Conservation (phyloP, 2,113 vertebrate genomes). For the Etheostoma cragini region DNA sequence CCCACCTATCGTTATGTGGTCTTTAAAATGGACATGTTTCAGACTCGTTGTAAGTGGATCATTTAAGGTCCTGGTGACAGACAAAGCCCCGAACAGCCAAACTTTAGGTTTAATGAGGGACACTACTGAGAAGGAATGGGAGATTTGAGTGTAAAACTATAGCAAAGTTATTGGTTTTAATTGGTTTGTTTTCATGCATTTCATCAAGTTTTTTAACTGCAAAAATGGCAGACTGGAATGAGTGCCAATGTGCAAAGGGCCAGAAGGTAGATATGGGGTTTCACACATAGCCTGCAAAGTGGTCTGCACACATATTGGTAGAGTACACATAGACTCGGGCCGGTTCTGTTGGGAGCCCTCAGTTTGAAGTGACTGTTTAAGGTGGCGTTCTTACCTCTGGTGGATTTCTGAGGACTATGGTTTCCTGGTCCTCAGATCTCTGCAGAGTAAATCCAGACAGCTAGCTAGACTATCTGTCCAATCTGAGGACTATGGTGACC, state of each 20-base stretch:
- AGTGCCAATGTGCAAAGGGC: constrained; percentile 5
- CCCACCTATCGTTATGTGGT: constrained; percentile 16
- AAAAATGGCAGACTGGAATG: constrained; percentile 4
- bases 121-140: constrained; percentile 1
- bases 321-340: neutral
- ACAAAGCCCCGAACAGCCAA: constrained; percentile 24
- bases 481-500: no score
- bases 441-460: no score
- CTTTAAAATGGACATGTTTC: constrained; percentile 61
- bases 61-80: constrained; percentile 58
- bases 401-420: no score
- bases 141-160: neutral
- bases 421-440: no score
- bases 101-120: neutral
- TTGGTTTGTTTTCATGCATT: constrained; percentile 19
- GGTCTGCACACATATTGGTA: neutral
- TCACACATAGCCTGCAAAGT: neutral
- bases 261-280: constrained; percentile 8
- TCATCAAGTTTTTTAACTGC: constrained; percentile 15
- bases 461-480: no score
- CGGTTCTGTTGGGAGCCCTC: neutral
- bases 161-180: constrained; percentile 3
- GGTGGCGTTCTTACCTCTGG: neutral
- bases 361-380: neutral
- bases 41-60: constrained; percentile 54